Evolutionary conservation across 2,888 invertebrate species (phyloP).

Genomic region (Lamproptera curius): DNA sequence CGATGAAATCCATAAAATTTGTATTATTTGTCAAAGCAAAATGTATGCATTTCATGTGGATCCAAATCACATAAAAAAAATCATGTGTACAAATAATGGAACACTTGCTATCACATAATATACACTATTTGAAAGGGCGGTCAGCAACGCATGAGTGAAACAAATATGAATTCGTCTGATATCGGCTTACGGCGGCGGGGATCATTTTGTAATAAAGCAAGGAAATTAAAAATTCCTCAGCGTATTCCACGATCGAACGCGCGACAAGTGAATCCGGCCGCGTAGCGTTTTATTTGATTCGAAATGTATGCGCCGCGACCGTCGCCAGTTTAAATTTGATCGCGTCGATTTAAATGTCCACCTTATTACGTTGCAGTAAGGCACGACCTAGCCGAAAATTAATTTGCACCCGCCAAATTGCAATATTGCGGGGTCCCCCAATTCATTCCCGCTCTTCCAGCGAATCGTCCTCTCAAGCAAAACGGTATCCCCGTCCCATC

Average conservation of each 20-base stretch:
- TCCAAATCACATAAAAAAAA: too few species aligned
- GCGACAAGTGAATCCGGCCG: conserved; percentile 39
- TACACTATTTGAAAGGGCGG: too few species aligned
- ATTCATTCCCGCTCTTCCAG: conserved; percentile 45
- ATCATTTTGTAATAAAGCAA: neutral
- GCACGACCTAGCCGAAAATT: conserved; percentile 23
- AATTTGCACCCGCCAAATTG: conserved; percentile 37
- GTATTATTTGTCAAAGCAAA: too few species aligned
- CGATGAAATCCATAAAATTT: too few species aligned
- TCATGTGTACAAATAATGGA: too few species aligned
- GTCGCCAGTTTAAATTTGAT: conserved; percentile 34
- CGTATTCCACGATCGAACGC: conserved; percentile 32
- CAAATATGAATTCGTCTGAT: too few species aligned
- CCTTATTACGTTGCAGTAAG: conserved; percentile 41
- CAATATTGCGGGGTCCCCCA: conserved; percentile 44
- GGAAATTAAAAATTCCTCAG: conserved; percentile 24
- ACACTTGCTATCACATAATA: too few species aligned
- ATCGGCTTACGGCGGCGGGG: neutral
- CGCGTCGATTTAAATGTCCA: conserved; percentile 36
- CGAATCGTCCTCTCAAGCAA: conserved; percentile 58
- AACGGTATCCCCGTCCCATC: conserved; percentile 40
- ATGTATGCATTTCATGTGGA: too few species aligned
- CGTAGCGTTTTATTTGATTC: conserved; percentile 39
- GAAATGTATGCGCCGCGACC: conserved; percentile 34
- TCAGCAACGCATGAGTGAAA: too few species aligned